phyloP scores from a whole-genome alignment of 64 coral and sea anemone genomes.

The Montipora capricornis region DNA sequence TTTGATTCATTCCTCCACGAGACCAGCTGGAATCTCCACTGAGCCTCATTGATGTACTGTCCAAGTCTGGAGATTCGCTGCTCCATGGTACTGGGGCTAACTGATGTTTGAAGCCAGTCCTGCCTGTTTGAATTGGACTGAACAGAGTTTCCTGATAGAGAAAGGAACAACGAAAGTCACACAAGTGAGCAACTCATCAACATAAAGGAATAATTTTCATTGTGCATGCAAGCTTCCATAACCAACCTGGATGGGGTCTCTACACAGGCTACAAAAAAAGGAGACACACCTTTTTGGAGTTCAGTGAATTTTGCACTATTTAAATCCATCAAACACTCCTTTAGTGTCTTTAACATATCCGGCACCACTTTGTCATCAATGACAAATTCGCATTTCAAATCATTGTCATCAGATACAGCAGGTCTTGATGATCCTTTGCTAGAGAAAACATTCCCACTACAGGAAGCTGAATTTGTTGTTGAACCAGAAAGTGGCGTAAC shows the following conservation, averaged over 20 bases:
- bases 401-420: slow-evolving; percentile 15
- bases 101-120: slow-evolving; percentile 72
- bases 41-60: slow-evolving; percentile 93
- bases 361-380: slow-evolving; percentile 47
- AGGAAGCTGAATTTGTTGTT: background rate
- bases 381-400: slow-evolving; percentile 57
- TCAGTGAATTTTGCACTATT: slow-evolving; percentile 48
- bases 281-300: slow-evolving; percentile 21
- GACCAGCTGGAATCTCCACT: slow-evolving; percentile 97
- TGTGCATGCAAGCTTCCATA: too few species aligned
- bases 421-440: slow-evolving; percentile 40
- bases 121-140: slow-evolving; percentile 1
- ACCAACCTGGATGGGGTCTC: background rate
- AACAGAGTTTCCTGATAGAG: background rate
- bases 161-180: background rate
- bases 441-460: background rate
- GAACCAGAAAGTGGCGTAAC: background rate
- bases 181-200: background rate
- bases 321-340: slow-evolving; percentile 65
- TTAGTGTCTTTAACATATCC: slow-evolving; percentile 45
- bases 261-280: background rate
- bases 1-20: slow-evolving; percentile 66
- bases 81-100: slow-evolving; percentile 62
- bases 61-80: slow-evolving; percentile 89
- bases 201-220: too few species aligned